phyloP scores from a whole-genome alignment of 1,140 invertebrate species.

The Pseudomyrmex sp. region DNA sequence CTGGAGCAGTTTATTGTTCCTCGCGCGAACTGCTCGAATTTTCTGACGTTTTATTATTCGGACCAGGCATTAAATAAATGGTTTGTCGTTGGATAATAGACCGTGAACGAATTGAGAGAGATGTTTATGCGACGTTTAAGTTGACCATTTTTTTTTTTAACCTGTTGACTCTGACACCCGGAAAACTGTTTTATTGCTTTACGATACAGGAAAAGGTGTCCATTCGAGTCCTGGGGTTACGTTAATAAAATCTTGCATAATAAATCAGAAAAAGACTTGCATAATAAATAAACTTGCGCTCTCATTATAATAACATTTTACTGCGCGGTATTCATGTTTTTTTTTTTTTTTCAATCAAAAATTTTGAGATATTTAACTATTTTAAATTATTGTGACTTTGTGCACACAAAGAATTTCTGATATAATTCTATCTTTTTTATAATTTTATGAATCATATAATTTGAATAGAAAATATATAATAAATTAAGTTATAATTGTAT shows the following conservation, averaged over 20 bases:
- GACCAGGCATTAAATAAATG: constrained; percentile 72
- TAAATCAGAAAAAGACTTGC: no score
- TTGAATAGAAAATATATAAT: background rate
- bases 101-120: constrained; percentile 78
- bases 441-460: background rate
- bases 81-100: constrained; percentile 36
- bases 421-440: background rate
- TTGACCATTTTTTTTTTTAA: background rate
- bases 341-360: background rate
- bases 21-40: constrained; percentile 57
- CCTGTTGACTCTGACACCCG: background rate
- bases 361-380: background rate
- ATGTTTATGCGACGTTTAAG: constrained; percentile 40
- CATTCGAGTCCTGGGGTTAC: background rate
- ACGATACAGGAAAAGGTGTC: background rate
- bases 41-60: constrained; percentile 75
- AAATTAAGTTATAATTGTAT: no score
- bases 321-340: background rate
- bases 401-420: background rate
- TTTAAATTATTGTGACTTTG: background rate
- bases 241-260: no score
- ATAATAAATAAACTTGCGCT: no score
- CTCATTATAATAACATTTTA: no score
- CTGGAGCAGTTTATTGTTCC: constrained; percentile 79
- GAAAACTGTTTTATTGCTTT: constrained; percentile 22